Evolutionary conservation across 2,113 vertebrate genomes (phyloP), one percentile per base, ranked within the genome.

Genomic region (Piaya cayana): DNA sequence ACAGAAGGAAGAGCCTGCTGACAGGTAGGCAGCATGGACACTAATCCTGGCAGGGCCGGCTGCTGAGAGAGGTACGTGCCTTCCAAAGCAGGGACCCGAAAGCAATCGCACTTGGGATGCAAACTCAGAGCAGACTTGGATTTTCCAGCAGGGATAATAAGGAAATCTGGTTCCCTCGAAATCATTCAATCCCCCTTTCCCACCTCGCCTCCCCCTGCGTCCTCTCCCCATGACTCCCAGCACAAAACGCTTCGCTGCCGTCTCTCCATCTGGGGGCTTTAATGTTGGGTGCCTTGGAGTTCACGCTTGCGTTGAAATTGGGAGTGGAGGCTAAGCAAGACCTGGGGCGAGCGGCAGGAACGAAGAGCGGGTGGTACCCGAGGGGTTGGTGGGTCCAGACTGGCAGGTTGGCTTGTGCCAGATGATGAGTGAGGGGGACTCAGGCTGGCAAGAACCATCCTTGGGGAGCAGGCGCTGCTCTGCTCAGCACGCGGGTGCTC

Each of bases 61-160:
- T 94, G 95, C 96, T 92, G 83, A 95, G 36, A 93, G 86, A 97
- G 97, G 96, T 96, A 96, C 39, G 95, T 88, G 89, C 78, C 79
- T 86, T 65, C 90, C 93, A 71, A 90, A 94, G 92, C 95, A 69
- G 79, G 59, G 84, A 71, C 58, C 84, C 17, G 9, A 43, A 47
- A 93, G 77, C 85, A 34, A 78, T 69, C 63, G 12, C 65, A 18
- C 94, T 96, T 8, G 92, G 92, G 94, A 96, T 88, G 93, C 88
- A 55, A 93, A 91, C 76, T 77, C 86, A 7, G 92, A 91, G 80
- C 92, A 81, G 71, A 64, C 63, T 91, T 92, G n/a, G 42, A 90
- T 93, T 79, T 91, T 87, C 78, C 92, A 58, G 83, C 90, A 69
- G 88, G 88, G 88, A 67, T 71, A 92, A 94, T 56, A 32, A 53